phyloP scores from a whole-genome alignment of 2,797 vertebrate species.

The Okamejei kenojei region DNA sequence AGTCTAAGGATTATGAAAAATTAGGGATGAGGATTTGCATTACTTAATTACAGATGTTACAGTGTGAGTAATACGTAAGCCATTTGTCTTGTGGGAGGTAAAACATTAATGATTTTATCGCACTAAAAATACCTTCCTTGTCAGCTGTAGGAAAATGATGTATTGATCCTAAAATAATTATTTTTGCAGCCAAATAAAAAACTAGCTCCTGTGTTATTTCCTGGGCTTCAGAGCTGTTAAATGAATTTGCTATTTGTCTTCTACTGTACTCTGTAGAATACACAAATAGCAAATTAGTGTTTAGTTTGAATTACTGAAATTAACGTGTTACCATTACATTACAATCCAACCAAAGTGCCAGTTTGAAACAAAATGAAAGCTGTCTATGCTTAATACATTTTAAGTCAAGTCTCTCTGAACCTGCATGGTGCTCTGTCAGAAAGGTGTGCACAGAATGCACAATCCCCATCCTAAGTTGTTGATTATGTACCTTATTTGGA shows the following conservation, averaged over 20 bases:
- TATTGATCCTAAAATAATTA: constrained; percentile 18
- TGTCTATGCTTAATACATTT: background rate
- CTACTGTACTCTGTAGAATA: background rate
- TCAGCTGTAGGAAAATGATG: background rate
- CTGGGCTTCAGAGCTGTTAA: background rate
- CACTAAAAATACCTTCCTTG: background rate
- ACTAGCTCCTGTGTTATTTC: background rate
- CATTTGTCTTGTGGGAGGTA: background rate
- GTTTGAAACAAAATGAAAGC: background rate
- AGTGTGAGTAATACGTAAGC: background rate
- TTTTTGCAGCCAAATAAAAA: background rate
- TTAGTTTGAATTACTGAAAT: background rate
- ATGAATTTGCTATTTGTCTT: background rate
- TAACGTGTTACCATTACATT: background rate
- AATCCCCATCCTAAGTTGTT: too few species aligned
- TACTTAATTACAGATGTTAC: background rate
- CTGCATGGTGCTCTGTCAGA: background rate
- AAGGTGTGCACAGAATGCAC: background rate
- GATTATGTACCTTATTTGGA: too few species aligned
- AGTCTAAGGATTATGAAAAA: constrained; percentile 12
- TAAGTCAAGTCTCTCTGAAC: background rate
- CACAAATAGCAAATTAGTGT: background rate
- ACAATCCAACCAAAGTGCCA: background rate
- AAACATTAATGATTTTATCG: background rate
- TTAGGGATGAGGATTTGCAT: background rate